These are phyloP conservation scores for Busseola fusca DNA, from an alignment of 2,888 invertebrate genomes.

Conservation along the genomic window DNA sequence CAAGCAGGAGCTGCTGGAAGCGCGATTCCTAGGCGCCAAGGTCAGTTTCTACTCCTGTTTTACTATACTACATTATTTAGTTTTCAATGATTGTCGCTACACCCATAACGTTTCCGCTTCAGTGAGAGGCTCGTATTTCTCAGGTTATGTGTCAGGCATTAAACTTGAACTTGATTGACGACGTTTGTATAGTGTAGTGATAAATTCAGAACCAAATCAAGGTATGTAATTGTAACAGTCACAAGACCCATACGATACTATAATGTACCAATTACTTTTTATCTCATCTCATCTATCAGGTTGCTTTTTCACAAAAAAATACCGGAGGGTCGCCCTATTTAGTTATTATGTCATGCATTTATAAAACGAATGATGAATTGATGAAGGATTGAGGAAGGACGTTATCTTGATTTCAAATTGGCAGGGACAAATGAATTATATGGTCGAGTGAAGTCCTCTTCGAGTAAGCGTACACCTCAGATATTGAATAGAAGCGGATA, in stretches of 20 bases:
- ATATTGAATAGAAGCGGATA: constrained; percentile 46
- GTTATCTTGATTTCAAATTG: constrained; percentile 6
- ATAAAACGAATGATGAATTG: constrained; percentile 12
- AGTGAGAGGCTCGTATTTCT: constrained; percentile 32
- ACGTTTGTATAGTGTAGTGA: background rate
- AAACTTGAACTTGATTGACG: constrained; percentile 38
- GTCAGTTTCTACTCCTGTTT: constrained; percentile 89
- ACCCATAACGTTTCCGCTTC: constrained; percentile 30
- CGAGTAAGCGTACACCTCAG: constrained; percentile 8
- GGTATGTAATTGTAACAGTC: background rate
- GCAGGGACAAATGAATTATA: background rate
- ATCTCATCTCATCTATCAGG: background rate
- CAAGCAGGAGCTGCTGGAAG: constrained; percentile 99
- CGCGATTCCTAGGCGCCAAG: constrained; percentile 98
- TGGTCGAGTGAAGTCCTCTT: background rate
- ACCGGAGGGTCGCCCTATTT: background rate
- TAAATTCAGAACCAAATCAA: constrained; percentile 14
- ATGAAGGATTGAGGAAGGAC: constrained; percentile 1
- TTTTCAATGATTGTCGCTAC: constrained; percentile 8
- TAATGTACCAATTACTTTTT: constrained; percentile 1
- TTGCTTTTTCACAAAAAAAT: background rate
- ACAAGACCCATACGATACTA: background rate
- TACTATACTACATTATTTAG: constrained; percentile 16
- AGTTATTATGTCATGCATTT: constrained; percentile 2
- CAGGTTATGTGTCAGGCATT: constrained; percentile 30